Conservation (phyloP, 2,888 invertebrate genomes). For the Cryptocephalus moraei region DNA sequence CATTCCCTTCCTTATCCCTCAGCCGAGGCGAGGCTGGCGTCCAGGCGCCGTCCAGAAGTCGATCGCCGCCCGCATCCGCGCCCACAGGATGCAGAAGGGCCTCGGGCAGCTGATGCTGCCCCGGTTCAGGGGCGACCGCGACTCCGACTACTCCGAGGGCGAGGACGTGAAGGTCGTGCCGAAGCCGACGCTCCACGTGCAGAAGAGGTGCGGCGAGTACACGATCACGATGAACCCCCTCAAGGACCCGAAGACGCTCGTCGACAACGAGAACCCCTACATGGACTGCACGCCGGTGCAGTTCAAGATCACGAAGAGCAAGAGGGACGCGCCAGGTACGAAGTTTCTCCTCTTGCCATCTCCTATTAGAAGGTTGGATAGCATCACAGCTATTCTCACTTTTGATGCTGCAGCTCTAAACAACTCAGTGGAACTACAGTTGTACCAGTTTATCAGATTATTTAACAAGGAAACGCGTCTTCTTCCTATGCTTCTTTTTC, state of each 20-base stretch:
- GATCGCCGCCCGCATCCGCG: slow-evolving; percentile 28
- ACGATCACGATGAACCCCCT: slow-evolving; percentile 57
- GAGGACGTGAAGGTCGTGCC: slow-evolving; percentile 42
- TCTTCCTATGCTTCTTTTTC: too few species aligned
- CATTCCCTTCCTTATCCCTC: slow-evolving; percentile 6
- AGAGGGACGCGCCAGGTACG: slow-evolving; percentile 31
- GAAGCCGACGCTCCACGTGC: slow-evolving; percentile 53
- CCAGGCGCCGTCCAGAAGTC: slow-evolving; percentile 48
- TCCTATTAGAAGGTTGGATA: too few species aligned
- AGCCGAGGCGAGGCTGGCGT: slow-evolving; percentile 45
- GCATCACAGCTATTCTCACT: too few species aligned
- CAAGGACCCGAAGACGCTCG: slow-evolving; percentile 48
- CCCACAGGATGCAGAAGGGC: slow-evolving; percentile 28
- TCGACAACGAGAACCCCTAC: slow-evolving; percentile 54
- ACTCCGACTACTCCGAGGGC: slow-evolving; percentile 27
- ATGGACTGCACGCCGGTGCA: slow-evolving; percentile 57
- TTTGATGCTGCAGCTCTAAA: too few species aligned
- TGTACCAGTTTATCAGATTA: too few species aligned
- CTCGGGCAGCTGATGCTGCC: slow-evolving; percentile 21
- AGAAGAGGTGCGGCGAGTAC: slow-evolving; percentile 54
- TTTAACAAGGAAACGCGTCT: too few species aligned
- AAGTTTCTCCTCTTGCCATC: too few species aligned
- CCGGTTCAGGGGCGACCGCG: slow-evolving; percentile 22
- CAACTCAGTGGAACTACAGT: too few species aligned
- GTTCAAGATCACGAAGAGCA: slow-evolving; percentile 54